Evolutionary conservation across 2,888 invertebrate species (phyloP).

Genomic region (Lasiommata megera): DNA sequence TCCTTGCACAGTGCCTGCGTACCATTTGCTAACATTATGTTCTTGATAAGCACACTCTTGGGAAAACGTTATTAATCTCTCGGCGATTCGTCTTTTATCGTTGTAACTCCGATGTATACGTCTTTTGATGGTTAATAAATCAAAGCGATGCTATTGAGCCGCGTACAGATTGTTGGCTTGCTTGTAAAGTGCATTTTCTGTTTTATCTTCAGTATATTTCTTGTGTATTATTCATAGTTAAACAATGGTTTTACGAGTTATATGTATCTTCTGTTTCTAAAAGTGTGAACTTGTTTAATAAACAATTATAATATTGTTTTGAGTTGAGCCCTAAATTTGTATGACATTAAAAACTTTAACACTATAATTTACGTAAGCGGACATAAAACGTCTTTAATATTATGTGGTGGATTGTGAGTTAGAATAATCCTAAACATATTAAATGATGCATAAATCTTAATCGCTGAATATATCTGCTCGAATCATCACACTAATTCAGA

Average conservation of each 20-base stretch:
- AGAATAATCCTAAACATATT: too few species aligned
- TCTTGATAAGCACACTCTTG: conserved; percentile 52
- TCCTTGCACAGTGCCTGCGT: conserved; percentile 46
- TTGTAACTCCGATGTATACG: conserved; percentile 59
- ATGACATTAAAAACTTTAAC: too few species aligned
- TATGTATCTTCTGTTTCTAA: too few species aligned
- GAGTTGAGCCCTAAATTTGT: too few species aligned
- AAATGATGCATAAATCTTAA: too few species aligned
- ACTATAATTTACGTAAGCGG: too few species aligned
- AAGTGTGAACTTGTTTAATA: too few species aligned
- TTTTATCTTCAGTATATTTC: conserved; percentile 10
- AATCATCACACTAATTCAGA: too few species aligned
- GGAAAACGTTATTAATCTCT: conserved; percentile 64
- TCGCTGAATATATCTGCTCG: too few species aligned
- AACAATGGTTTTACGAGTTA: background rate
- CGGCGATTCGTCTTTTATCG: conserved; percentile 70
- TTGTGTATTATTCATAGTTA: background rate
- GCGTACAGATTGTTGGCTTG: conserved; percentile 38
- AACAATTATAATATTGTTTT: too few species aligned
- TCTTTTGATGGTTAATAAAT: conserved; percentile 56
- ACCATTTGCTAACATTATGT: conserved; percentile 68
- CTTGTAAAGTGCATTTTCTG: conserved; percentile 12
- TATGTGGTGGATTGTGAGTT: too few species aligned
- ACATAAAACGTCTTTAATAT: too few species aligned
- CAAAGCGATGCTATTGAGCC: conserved; percentile 45